phyloP scores from a whole-genome alignment of 2,888 invertebrate genomes.

The Luffia ferchaultella region DNA sequence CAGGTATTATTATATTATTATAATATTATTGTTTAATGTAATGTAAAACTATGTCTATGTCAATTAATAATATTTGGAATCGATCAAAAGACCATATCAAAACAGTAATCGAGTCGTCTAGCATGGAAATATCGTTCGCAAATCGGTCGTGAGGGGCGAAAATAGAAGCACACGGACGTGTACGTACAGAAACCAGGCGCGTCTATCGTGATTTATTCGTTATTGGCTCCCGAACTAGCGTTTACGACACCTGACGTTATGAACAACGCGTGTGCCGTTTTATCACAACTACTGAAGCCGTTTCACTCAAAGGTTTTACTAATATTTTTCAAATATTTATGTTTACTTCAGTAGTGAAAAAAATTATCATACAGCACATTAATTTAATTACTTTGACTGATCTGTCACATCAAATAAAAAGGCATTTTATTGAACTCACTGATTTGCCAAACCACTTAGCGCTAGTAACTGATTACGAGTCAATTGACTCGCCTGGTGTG shows the following conservation, averaged over 20 bases:
- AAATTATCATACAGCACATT: not conserved
- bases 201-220: constrained; percentile 53
- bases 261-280: not conserved
- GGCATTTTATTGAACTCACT: too few relatives aligned
- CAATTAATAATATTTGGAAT: not conserved
- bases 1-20: not conserved
- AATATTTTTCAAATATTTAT: not conserved
- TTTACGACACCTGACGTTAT: constrained; percentile 38
- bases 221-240: constrained; percentile 43
- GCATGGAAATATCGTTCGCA: constrained; percentile 40
- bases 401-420: not conserved
- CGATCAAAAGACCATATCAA: not conserved
- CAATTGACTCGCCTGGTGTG: too few relatives aligned
- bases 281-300: not conserved
- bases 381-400: not conserved
- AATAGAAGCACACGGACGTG: constrained; percentile 37
- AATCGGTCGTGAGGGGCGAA: constrained; percentile 35
- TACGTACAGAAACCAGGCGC: constrained; percentile 60
- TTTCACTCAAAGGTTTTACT: not conserved
- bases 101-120: too few relatives aligned
- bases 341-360: not conserved
- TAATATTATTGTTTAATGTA: not conserved
- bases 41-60: not conserved
- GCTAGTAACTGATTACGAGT: too few relatives aligned
- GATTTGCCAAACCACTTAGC: too few relatives aligned